A percentile compares a stretch with the other conserved stretches of the same genome.
Evolutionary conservation across 2,797 vertebrate species (phyloP).

Genomic region (Setipinna tenuifilis): DNA sequence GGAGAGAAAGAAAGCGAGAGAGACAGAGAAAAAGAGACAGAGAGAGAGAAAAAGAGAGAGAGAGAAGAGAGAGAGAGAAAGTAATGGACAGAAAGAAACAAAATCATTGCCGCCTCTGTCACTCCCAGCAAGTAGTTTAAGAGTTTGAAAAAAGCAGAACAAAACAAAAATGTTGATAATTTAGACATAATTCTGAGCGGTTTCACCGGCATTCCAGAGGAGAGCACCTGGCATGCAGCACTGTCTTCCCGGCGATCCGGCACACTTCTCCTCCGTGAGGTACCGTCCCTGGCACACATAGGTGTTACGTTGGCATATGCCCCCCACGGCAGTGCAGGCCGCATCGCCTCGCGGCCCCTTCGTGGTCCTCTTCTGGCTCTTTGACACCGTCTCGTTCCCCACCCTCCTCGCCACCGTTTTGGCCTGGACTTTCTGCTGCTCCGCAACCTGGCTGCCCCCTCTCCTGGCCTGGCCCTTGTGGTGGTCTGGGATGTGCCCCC

Average conservation of each 20-base stretch:
- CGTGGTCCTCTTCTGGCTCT: constrained; percentile 26
- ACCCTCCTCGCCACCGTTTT: no score
- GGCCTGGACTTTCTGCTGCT: no score
- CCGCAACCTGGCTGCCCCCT: no score
- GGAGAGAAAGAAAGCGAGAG: background rate
- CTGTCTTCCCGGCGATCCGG: constrained; percentile 36
- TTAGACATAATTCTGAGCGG: background rate
- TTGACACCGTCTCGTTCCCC: constrained; percentile 26
- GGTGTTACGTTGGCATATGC: constrained; percentile 60
- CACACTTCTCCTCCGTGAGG: constrained; percentile 61
- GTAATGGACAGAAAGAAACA: no score
- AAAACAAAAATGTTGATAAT: background rate
- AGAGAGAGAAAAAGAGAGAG: background rate
- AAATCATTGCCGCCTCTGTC: background rate
- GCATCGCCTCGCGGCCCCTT: constrained; percentile 39
- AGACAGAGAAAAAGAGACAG: background rate
- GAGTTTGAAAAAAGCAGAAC: background rate
- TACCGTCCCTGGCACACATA: constrained; percentile 64
- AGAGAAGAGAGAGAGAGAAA: no score
- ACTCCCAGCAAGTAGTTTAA: background rate
- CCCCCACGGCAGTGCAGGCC: constrained; percentile 55
- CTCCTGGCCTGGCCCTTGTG: background rate
- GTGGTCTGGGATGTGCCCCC: no score
- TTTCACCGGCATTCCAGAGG: background rate
- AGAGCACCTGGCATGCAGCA: constrained; percentile 64